These are phyloP conservation scores for Drosophila nigritarsus DNA, from an alignment of 2,888 invertebrate species.

Conservation along the genomic window DNA sequence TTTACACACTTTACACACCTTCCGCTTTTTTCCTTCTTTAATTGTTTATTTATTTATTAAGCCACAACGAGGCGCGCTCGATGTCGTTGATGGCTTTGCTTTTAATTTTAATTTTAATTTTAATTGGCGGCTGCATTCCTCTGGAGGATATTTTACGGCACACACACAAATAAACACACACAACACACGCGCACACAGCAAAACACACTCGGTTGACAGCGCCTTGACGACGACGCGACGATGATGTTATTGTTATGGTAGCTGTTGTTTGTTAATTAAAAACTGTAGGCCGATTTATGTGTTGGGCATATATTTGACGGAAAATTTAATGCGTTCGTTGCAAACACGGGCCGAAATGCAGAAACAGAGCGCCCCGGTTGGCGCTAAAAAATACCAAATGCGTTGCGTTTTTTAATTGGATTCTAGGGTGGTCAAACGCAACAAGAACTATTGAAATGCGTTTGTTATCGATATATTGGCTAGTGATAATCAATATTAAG, in stretches of 20 bases:
- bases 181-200: background rate
- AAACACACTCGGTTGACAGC: slow-evolving; percentile 13
- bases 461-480: slow-evolving; percentile 33
- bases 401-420: slow-evolving; percentile 19
- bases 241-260: background rate
- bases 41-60: slow-evolving; percentile 50
- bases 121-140: slow-evolving; percentile 65
- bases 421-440: slow-evolving; percentile 53
- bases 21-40: slow-evolving; percentile 21
- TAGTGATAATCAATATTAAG: slow-evolving; percentile 13
- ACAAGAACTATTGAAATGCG: background rate
- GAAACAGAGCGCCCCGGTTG: slow-evolving; percentile 34
- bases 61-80: slow-evolving; percentile 63
- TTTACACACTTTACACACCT: slow-evolving; percentile 55
- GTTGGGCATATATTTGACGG: slow-evolving; percentile 35
- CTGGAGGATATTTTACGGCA: slow-evolving; percentile 17
- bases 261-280: slow-evolving; percentile 16
- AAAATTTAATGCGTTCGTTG: slow-evolving; percentile 77
- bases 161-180: slow-evolving; percentile 1
- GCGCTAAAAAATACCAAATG: slow-evolving; percentile 67
- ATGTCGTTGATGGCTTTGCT: slow-evolving; percentile 55
- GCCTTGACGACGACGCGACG: slow-evolving; percentile 4
- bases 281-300: slow-evolving; percentile 16
- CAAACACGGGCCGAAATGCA: slow-evolving; percentile 69
- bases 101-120: slow-evolving; percentile 51